Conservation (phyloP, 2,888 invertebrate species). For the Perizoma flavofasciatum region DNA sequence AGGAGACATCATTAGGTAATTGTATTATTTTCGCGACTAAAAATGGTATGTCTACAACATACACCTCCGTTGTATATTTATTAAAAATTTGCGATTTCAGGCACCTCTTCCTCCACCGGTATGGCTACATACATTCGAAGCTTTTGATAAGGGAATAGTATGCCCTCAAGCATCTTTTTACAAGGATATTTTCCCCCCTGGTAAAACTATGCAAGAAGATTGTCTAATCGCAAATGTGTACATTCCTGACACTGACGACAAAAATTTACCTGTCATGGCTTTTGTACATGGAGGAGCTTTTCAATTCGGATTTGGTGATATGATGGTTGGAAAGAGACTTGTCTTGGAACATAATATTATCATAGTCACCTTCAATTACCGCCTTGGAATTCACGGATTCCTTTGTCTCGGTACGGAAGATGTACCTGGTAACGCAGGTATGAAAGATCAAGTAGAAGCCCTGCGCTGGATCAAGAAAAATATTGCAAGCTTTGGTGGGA, state of each 20-base stretch:
- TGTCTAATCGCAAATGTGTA: constrained; percentile 45
- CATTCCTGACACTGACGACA: constrained; percentile 38
- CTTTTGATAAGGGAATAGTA: constrained; percentile 10
- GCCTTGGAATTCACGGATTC: constrained; percentile 46
- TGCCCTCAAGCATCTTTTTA: neutral
- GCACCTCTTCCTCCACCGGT: constrained; percentile 36
- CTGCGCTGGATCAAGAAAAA: constrained; percentile 50
- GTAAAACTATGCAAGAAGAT: constrained; percentile 38
- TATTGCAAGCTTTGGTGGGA: constrained; percentile 49
- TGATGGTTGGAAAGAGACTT: constrained; percentile 41
- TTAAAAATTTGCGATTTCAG: too few species aligned
- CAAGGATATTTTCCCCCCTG: constrained; percentile 17
- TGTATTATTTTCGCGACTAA: too few species aligned
- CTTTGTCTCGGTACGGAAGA: constrained; percentile 48
- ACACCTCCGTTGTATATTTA: too few species aligned
- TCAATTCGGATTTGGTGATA: constrained; percentile 40
- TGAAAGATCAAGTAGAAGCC: constrained; percentile 52
- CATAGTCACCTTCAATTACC: constrained; percentile 47
- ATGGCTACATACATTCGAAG: constrained; percentile 33
- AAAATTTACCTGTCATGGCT: constrained; percentile 52
- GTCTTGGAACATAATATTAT: constrained; percentile 43
- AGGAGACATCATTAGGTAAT: too few species aligned
- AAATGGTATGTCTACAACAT: too few species aligned
- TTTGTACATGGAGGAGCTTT: constrained; percentile 63
- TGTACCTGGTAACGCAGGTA: constrained; percentile 51